These are phyloP conservation scores for Menura novaehollandiae DNA, from an alignment of 2,113 vertebrate species.

Conservation along the genomic window DNA sequence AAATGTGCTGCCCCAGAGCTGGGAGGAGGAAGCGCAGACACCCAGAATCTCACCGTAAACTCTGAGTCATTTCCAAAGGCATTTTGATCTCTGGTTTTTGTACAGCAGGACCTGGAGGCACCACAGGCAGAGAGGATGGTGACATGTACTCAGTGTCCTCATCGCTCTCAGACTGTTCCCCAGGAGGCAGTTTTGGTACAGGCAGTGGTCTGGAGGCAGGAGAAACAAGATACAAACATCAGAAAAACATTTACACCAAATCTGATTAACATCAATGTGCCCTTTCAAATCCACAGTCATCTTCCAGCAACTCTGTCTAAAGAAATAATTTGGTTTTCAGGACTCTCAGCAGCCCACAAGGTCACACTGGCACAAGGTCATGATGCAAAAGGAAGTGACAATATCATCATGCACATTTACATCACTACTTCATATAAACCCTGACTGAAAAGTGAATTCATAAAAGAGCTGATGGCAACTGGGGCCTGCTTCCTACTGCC, in stretches of 20 bases:
- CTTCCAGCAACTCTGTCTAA: background rate
- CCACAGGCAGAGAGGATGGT: slow-evolving; percentile 86
- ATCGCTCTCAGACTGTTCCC: slow-evolving; percentile 81
- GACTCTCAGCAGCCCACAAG: background rate
- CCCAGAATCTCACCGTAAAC: slow-evolving; percentile 61
- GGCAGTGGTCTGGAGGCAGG: slow-evolving; percentile 75
- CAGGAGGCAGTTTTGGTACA: slow-evolving; percentile 73
- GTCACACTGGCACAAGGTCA: background rate
- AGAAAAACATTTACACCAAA: background rate
- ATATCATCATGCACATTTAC: background rate
- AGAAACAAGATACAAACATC: background rate
- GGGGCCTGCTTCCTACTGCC: background rate
- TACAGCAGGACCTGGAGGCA: slow-evolving; percentile 69
- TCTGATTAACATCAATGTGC: background rate
- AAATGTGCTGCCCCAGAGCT: background rate
- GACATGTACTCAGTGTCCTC: slow-evolving; percentile 96
- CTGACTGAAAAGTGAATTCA: background rate
- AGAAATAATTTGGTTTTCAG: background rate
- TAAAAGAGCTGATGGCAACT: background rate
- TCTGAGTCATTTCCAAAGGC: slow-evolving; percentile 65
- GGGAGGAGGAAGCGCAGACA: background rate
- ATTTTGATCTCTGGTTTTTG: slow-evolving; percentile 73
- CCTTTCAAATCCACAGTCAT: background rate
- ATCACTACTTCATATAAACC: background rate
- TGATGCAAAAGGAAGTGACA: background rate